Evolutionary conservation across 2,888 invertebrate species (phyloP), one percentile per base, ranked within the genome.

Genomic region (Phaonia tiefii): DNA sequence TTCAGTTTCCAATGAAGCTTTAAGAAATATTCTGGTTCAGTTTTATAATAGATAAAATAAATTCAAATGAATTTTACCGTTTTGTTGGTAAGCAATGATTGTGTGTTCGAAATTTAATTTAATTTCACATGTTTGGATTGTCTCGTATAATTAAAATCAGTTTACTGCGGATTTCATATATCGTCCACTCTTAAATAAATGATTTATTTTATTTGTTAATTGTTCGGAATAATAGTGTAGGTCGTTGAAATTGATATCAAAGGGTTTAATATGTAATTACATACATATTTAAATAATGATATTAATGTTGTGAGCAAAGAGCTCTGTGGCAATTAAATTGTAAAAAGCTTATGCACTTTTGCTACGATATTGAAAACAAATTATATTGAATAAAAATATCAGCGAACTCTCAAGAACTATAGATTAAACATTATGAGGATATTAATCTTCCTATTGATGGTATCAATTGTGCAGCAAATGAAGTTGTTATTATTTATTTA

Each of bases 171-270:
- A 39, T 39, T 39, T 17, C 10, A 17, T 39, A 17, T 31, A 8
- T 39, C 39, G 26, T 22, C 11, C 39, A 39, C 10, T 60, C 13
- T 13, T 2, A 60, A 60, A 60, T 39, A 58, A 56, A 11, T 20
- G 11, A 63, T 22, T 42, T 63, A 13, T 42, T 60, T 60, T 37
- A 60, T 63, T 39, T 63, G 63, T 42, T 22, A 26, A 42, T 63
- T 63, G 39, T 63, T 39, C 20, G n/a, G 2, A 63, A 63, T 42
- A 37, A 63, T 63, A 39, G 11, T 60, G 39, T 60, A 15, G 39
- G 20, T 63, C 42, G 39, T 63, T 3, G 39, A 63, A 63, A 63
- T 63, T 39, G 39, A 63, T 42, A 20, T 17, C 31, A 37, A 39
- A 39, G 63, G 20, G 26, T 58, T 58, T 17, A 58, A 63, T 22